Evolutionary conservation across 2,797 vertebrate species (phyloP).

Genomic region (Sardinella longiceps): DNA sequence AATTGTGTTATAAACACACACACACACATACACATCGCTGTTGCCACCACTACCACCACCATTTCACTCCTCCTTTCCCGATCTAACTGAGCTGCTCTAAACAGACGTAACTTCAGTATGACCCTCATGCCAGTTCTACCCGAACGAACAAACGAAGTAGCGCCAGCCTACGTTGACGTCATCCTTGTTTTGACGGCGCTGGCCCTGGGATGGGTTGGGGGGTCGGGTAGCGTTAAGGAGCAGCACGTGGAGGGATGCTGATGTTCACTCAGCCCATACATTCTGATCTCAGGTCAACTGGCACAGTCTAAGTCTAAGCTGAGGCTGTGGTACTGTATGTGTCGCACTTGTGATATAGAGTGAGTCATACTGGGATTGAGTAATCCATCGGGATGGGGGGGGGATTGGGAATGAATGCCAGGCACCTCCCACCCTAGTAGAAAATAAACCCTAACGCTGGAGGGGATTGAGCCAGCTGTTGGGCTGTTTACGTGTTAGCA

Average conservation of each 20-base stretch:
- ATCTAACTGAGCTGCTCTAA: background rate
- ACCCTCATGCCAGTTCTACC: background rate
- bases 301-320: background rate
- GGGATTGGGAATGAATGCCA: background rate
- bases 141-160: background rate
- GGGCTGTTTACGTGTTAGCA: background rate
- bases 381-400: background rate
- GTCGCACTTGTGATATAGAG: background rate
- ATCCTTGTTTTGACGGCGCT: constrained; percentile 1
- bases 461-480: background rate
- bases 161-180: background rate
- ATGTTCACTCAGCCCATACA: background rate
- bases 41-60: background rate
- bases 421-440: constrained; percentile 4
- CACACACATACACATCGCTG: too few relatives aligned
- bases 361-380: constrained; percentile 1
- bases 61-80: background rate
- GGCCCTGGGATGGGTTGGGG: background rate
- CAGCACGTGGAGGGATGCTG: background rate
- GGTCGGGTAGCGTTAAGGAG: background rate
- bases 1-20: too few relatives aligned
- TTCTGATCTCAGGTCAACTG: background rate
- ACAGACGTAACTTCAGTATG: background rate
- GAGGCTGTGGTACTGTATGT: background rate
- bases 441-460: background rate